Percentiles rank a stretch among this genome's conserved stretches.
Evolutionary conservation across 2,888 invertebrate genomes (phyloP).

Genomic region (Temnothorax unifasciatus): DNA sequence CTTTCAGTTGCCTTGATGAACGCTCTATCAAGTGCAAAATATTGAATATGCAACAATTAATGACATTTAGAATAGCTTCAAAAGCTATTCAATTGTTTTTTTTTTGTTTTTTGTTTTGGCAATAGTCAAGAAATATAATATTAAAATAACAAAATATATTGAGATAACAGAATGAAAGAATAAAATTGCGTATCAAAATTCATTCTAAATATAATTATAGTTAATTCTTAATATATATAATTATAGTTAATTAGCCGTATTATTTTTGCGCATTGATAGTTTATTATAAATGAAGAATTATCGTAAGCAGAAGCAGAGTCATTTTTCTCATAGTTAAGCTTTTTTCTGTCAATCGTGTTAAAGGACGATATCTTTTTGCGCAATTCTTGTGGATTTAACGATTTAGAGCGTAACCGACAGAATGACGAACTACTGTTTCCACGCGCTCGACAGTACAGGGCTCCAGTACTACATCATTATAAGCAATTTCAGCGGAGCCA

Average conservation of each 20-base stretch:
- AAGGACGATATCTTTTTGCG: constrained; percentile 26
- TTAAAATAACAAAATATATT: background rate
- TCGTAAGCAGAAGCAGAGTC: background rate
- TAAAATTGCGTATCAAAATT: background rate
- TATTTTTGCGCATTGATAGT: background rate
- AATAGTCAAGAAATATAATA: background rate
- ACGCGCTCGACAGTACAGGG: constrained; percentile 23
- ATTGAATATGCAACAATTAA: constrained; percentile 6
- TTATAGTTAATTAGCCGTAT: background rate
- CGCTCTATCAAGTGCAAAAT: background rate
- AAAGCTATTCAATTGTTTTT: background rate
- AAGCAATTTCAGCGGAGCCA: constrained; percentile 46
- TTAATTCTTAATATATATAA: background rate
- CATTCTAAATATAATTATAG: background rate
- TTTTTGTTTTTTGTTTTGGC: no score
- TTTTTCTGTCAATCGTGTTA: constrained; percentile 15
- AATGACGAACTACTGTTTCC: constrained; percentile 46
- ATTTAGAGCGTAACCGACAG: constrained; percentile 54
- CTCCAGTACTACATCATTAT: constrained; percentile 48
- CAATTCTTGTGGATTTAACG: constrained; percentile 42
- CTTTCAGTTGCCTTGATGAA: background rate
- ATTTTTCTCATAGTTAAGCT: background rate
- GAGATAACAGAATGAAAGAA: background rate
- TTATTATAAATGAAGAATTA: background rate
- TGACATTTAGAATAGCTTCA: background rate